Evolutionary conservation across 2,888 invertebrate species (phyloP), one percentile per base, ranked within the genome.

Genomic region (Amblyteles armatorius): DNA sequence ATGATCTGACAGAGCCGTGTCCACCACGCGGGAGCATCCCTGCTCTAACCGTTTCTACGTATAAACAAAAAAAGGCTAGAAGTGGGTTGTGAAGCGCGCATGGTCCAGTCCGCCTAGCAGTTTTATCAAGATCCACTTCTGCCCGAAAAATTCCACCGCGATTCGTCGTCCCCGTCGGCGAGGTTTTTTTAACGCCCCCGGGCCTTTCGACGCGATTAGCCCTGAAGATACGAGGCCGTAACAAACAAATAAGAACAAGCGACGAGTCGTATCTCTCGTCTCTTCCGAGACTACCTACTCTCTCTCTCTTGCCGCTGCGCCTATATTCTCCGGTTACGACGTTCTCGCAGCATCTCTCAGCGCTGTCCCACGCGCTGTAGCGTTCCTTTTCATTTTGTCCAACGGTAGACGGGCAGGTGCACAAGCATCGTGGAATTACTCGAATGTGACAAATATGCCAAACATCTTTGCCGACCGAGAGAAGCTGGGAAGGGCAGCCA

Each of bases 391-490:
- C 29, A 63, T 65, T 65, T 65, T 68, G 36, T 50, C n/a, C 26
- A 26, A 67, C 52, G 71, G n/a, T 29, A 63, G 65, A 79, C 50
- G 22, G 82, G 79, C 82, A 82, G 93, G 92, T 93, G 93, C 91
- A 88, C 68, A 76, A 87, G 89, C 84, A 84, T 85, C 89, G 88
- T 89, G 90, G 91, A 92, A 93, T 93, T 93, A 92, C 92, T 92
- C 90, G 90, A 91, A 92, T 92, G 92, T 92, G 93, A 93, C 93
- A 93, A 93, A 93, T 92, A 91, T 89, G 92, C 89, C 86, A 90
- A 90, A 91, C 90, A 91, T 92, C 91, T 88, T 87, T 74, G 79
- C 71, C 80, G 71, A 65, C 52, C 22, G n/a, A n/a, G 44, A 36
- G 69, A 40, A 22, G 36, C 68, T 44, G 16, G 33, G 57, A 57